Evolutionary conservation across 2,113 vertebrate species (phyloP).

Genomic region (Urocolius indicus): DNA sequence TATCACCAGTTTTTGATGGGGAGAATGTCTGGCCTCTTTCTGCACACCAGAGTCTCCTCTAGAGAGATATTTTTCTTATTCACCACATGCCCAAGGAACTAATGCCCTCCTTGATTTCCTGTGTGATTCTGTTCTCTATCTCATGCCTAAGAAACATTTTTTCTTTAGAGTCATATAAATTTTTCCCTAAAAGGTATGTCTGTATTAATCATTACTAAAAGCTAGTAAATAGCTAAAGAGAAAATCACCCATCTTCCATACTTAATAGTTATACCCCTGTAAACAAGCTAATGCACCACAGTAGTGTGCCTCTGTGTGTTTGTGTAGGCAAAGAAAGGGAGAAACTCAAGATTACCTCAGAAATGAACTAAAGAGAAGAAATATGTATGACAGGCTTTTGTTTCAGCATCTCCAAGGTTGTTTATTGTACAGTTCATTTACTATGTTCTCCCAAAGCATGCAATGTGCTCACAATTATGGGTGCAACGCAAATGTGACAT

Average conservation of each 20-base stretch:
- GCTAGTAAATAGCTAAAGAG: background rate
- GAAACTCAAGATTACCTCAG: background rate
- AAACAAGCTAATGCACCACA: background rate
- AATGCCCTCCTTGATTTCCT: background rate
- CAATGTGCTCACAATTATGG: background rate
- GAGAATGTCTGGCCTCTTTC: background rate
- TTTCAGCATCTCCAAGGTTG: background rate
- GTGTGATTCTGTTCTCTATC: background rate
- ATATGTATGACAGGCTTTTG: accelerated
- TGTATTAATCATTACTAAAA: background rate
- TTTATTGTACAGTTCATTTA: background rate
- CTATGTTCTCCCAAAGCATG: background rate
- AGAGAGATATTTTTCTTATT: background rate
- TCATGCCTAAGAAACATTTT: background rate
- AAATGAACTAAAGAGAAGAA: background rate
- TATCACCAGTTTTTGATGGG: background rate
- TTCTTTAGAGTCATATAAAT: background rate
- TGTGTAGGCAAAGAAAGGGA: background rate
- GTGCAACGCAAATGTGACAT: background rate
- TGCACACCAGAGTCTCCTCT: background rate
- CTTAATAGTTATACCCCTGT: background rate
- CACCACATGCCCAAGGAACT: background rate
- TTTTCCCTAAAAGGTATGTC: background rate
- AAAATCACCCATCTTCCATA: background rate
- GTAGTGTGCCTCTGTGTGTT: background rate